These are phyloP conservation scores for Philopotamus ludificatus DNA, from an alignment of 1,140 invertebrate genomes.

Conservation along the genomic window DNA sequence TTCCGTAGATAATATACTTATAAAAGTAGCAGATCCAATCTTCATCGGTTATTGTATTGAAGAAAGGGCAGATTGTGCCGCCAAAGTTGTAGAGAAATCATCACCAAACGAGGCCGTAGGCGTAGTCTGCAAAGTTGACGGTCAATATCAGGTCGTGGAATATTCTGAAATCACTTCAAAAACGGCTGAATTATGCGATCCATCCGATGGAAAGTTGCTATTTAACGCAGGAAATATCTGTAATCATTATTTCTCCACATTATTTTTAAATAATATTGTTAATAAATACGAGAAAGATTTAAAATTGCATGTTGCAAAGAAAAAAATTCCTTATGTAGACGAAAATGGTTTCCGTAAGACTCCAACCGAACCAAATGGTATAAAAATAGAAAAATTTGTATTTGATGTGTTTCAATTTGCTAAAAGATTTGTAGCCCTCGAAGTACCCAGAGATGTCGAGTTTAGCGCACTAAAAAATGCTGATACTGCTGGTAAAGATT, in stretches of 20 bases:
- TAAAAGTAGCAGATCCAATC: conserved; percentile 96
- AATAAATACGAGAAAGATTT: conserved; percentile 68
- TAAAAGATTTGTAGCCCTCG: conserved; percentile 89
- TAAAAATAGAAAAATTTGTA: conserved; percentile 99
- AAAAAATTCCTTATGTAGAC: conserved; percentile 92
- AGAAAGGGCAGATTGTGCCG: conserved; percentile 89
- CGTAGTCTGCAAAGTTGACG: conserved; percentile 88
- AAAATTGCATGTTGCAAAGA: conserved; percentile 93
- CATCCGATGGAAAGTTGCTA: conserved; percentile 78
- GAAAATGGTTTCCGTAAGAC: conserved; percentile 67
- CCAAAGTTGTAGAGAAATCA: conserved; percentile 94
- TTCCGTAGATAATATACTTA: conserved; percentile 98
- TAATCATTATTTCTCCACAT: conserved; percentile 93
- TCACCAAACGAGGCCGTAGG: conserved; percentile 91
- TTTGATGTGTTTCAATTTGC: conserved; percentile 98
- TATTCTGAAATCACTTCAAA: conserved; percentile 93
- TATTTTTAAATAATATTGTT: conserved; percentile 75
- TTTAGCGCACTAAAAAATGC: conserved; percentile 97
- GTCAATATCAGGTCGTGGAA: conserved; percentile 91
- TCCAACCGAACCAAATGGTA: conserved; percentile 87
- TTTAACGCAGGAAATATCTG: conserved; percentile 98
- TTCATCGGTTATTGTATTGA: conserved; percentile 94
- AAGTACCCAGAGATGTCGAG: conserved; percentile 89
- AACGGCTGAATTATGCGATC: conserved; percentile 77
- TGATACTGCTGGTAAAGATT: conserved; percentile 83